A percentile compares a stretch with the other conserved stretches of the same genome.
Conservation (phyloP, 1,140 invertebrate species). For the Pentalonia nigronervosa region DNA sequence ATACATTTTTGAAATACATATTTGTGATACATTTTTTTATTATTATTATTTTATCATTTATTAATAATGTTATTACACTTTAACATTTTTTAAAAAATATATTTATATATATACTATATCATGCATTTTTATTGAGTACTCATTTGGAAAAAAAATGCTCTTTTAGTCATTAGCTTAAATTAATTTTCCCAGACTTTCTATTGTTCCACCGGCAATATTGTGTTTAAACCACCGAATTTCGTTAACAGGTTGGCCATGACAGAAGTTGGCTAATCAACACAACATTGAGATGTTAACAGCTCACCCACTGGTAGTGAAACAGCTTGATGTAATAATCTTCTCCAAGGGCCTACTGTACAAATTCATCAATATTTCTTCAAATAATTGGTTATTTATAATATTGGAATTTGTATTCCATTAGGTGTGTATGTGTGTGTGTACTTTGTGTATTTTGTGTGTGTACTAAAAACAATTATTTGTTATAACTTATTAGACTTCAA, state of each 20-base stretch:
- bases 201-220: not conserved
- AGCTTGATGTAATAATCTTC: constrained; percentile 21
- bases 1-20: too few relatives aligned
- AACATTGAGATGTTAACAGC: constrained; percentile 28
- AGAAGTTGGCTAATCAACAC: constrained; percentile 17
- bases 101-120: not conserved
- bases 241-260: constrained; percentile 30
- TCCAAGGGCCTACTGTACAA: constrained; percentile 14
- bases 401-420: constrained; percentile 1
- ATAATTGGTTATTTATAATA: not conserved
- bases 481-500: not conserved
- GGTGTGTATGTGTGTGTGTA: too few relatives aligned
- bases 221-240: not conserved
- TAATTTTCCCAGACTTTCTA: not conserved
- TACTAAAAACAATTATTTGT: not conserved
- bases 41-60: too few relatives aligned
- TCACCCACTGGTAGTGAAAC: constrained; percentile 5
- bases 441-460: too few relatives aligned
- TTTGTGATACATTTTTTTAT: too few relatives aligned
- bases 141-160: not conserved
- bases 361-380: not conserved
- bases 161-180: not conserved
- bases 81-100: too few relatives aligned
- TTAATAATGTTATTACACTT: too few relatives aligned
- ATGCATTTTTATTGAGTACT: not conserved